Evolutionary conservation across 2,113 vertebrate genomes (phyloP).

Genomic region (Jaculus jaculus): DNA sequence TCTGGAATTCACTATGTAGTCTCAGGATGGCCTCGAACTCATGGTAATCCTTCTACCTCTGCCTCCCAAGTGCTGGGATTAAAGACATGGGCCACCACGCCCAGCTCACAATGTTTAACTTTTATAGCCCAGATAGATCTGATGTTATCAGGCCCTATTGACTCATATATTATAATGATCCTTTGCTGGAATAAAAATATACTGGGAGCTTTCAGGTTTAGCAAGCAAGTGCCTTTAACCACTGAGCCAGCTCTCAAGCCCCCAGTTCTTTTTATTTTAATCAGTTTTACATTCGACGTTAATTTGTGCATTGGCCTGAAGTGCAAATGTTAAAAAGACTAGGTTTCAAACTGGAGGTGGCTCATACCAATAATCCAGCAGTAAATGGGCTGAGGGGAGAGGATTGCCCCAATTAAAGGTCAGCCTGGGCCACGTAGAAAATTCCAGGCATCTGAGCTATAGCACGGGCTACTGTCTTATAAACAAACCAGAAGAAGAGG

Average conservation of each 20-base stretch:
- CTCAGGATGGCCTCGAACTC: no score
- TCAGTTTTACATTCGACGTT: conserved; percentile 32
- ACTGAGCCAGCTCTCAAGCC: no score
- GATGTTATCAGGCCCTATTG: conserved; percentile 7
- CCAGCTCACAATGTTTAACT: conserved; percentile 26
- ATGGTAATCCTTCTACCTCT: no score
- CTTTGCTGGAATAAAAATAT: conserved; percentile 1
- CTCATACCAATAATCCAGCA: not conserved
- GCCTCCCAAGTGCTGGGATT: no score
- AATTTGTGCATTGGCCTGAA: conserved; percentile 31
- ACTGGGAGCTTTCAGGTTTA: no score
- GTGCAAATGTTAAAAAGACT: not conserved
- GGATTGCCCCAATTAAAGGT: not conserved
- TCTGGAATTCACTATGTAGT: no score
- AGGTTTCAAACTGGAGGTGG: not conserved
- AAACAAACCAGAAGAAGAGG: not conserved
- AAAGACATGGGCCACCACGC: no score
- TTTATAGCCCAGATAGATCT: conserved; percentile 21
- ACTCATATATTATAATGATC: conserved; percentile 24
- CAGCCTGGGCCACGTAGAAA: not conserved
- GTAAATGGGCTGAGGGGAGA: not conserved
- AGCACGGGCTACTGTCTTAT: not conserved
- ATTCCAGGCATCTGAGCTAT: not conserved
- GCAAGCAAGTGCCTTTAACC: no score
- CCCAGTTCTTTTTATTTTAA: not conserved